These are phyloP conservation scores for Scaptomyza pallida DNA, from an alignment of 1,140 invertebrate genomes.

Conservation along the genomic window DNA sequence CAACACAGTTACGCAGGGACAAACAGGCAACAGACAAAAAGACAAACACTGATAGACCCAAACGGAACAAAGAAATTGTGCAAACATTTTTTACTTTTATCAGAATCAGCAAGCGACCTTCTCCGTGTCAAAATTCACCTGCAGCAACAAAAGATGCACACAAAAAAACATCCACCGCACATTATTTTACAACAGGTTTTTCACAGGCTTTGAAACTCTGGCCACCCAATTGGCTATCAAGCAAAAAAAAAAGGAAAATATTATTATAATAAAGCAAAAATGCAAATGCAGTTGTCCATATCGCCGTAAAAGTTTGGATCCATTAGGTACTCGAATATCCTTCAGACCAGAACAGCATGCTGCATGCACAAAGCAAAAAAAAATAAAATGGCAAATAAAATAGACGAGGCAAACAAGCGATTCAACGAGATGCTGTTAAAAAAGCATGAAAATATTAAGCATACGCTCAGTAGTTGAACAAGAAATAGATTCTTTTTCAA, in stretches of 20 bases:
- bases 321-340: constrained; percentile 33
- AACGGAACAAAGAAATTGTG: constrained; percentile 35
- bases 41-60: constrained; percentile 15
- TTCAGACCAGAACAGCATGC: background rate
- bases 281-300: constrained; percentile 61
- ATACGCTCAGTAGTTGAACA: too few species aligned
- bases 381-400: too few species aligned
- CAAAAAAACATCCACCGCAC: constrained; percentile 41
- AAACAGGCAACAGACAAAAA: constrained; percentile 5
- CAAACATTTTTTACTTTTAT: constrained; percentile 39
- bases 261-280: constrained; percentile 26
- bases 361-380: too few species aligned
- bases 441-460: too few species aligned
- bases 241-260: constrained; percentile 24
- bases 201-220: constrained; percentile 60
- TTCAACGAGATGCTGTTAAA: too few species aligned
- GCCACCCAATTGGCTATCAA: constrained; percentile 39
- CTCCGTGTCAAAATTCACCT: constrained; percentile 42
- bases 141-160: constrained; percentile 21
- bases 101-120: constrained; percentile 25
- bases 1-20: constrained; percentile 9
- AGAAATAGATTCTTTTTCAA: too few species aligned
- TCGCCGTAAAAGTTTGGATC: constrained; percentile 27
- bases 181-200: constrained; percentile 57
- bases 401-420: too few species aligned